A percentile compares a stretch with the other conserved stretches of the same genome.
phyloP scores from a whole-genome alignment of 2,797 vertebrate genomes.

The Sus cebifrons region DNA sequence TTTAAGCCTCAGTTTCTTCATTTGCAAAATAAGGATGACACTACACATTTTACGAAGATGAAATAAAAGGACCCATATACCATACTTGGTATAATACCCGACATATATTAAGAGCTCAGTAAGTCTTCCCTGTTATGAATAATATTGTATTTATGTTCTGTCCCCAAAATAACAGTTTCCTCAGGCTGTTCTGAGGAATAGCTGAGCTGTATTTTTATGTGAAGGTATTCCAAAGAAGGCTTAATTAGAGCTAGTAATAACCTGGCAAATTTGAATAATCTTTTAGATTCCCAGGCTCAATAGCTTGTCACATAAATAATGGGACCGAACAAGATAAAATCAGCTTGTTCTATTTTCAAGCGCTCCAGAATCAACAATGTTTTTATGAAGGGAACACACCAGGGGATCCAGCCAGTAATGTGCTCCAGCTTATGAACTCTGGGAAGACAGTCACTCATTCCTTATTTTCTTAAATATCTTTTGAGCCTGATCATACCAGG shows the following conservation, averaged over 20 bases:
- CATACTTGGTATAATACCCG: not conserved
- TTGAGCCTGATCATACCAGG: not conserved
- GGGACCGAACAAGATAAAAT: not conserved
- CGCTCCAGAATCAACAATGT: not conserved
- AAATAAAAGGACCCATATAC: not conserved
- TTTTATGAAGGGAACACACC: slow-evolving; percentile 16
- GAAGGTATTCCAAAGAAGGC: slow-evolving; percentile 32
- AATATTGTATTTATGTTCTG: slow-evolving; percentile 44
- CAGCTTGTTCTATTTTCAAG: slow-evolving; percentile 34
- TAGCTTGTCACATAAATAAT: slow-evolving; percentile 37
- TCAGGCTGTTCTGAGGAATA: slow-evolving; percentile 16
- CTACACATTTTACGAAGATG: not conserved
- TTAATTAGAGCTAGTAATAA: slow-evolving; percentile 59
- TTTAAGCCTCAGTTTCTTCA: not conserved
- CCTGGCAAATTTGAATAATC: slow-evolving; percentile 47
- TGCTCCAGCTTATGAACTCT: not conserved
- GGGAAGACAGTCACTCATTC: slow-evolving; percentile 30
- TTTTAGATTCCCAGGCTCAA: slow-evolving; percentile 33
- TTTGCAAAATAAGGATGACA: slow-evolving; percentile 23
- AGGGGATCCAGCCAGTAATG: not conserved
- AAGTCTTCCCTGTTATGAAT: not conserved
- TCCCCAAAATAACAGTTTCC: not conserved
- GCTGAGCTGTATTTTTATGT: slow-evolving; percentile 41
- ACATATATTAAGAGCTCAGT: not conserved
- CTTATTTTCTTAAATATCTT: slow-evolving; percentile 6